phyloP scores from a whole-genome alignment of 2,113 vertebrate species.

The Megatriorchis doriae region DNA sequence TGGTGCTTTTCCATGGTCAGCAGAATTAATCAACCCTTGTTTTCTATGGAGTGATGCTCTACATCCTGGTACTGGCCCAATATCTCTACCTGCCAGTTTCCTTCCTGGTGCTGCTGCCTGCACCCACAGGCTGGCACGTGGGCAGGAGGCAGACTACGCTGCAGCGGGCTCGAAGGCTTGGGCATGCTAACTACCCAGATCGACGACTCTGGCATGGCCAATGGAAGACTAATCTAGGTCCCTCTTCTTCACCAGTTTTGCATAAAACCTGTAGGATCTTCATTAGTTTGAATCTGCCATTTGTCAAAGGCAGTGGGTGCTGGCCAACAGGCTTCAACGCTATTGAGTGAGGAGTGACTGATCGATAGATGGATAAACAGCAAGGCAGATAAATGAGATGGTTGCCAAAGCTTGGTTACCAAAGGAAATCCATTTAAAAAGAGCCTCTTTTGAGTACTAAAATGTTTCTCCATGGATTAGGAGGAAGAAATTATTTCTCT shows the following conservation, averaged over 20 bases:
- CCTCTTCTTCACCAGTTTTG: neutral
- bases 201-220: neutral
- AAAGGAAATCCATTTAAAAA: neutral
- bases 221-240: neutral
- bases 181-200: neutral
- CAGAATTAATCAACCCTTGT: neutral
- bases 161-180: neutral
- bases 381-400: neutral
- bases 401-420: neutral
- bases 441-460: neutral
- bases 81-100: neutral
- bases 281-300: neutral
- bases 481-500: neutral
- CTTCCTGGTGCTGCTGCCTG: neutral
- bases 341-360: neutral
- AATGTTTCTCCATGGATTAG: neutral
- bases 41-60: neutral
- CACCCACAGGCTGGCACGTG: accelerated
- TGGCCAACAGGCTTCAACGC: neutral
- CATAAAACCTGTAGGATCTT: neutral
- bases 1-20: neutral
- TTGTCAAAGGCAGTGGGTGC: neutral
- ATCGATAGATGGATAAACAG: neutral
- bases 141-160: neutral
- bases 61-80: neutral